These are phyloP conservation scores for Uloborus plumipes DNA, from an alignment of 2,888 invertebrate species.

Conservation along the genomic window DNA sequence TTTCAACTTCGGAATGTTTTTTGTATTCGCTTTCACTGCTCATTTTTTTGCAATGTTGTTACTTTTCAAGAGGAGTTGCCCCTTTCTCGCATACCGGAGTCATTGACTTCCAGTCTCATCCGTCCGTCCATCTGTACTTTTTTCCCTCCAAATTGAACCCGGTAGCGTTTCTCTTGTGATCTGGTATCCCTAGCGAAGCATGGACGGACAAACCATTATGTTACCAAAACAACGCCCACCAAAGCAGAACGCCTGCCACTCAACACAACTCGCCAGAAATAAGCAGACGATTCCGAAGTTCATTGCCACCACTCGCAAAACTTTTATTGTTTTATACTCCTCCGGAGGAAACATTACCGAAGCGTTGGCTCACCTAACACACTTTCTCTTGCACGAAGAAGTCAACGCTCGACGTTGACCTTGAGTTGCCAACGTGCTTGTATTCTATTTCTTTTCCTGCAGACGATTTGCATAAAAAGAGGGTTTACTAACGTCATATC, in stretches of 20 bases:
- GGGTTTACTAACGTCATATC: constrained; percentile 42
- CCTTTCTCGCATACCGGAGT: not conserved
- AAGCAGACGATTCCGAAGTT: constrained; percentile 34
- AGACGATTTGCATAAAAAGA: constrained; percentile 39
- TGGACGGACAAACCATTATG: constrained; percentile 48
- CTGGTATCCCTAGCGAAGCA: constrained; percentile 37
- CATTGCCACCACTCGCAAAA: constrained; percentile 33
- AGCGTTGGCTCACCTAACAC: constrained; percentile 58
- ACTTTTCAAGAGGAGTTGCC: too few species aligned
- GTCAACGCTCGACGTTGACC: constrained; percentile 54
- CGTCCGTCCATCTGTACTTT: too few species aligned
- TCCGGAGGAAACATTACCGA: constrained; percentile 23
- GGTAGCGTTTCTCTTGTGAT: constrained; percentile 36
- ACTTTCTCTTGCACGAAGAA: constrained; percentile 50
- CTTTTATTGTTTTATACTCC: constrained; percentile 29
- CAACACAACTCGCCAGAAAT: constrained; percentile 29
- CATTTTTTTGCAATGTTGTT: too few species aligned
- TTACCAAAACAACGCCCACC: constrained; percentile 33
- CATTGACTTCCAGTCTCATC: constrained; percentile 9
- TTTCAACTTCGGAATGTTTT: too few species aligned
- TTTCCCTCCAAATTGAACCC: constrained; percentile 28
- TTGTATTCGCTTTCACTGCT: too few species aligned
- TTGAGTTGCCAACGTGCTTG: constrained; percentile 28
- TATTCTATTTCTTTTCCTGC: constrained; percentile 17
- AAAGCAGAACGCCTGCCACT: constrained; percentile 42